Evolutionary conservation across 2,113 vertebrate species (phyloP).

Genomic region (Spermophilus dauricus): DNA sequence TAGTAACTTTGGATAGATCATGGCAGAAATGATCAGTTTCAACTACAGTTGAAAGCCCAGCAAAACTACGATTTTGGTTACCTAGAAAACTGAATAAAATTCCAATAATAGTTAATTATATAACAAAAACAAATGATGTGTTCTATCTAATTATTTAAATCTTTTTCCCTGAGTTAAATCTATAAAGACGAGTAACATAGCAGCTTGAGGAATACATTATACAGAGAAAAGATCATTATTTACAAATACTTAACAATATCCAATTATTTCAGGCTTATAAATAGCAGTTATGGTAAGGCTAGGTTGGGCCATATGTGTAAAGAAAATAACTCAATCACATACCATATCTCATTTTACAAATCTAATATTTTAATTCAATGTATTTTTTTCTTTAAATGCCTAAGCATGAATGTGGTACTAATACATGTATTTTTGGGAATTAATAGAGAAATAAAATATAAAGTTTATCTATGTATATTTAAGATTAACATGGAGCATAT

Average conservation of each 20-base stretch:
- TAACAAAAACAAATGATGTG: background rate
- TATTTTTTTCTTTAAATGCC: background rate
- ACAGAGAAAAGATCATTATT: constrained; percentile 46
- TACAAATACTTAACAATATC: constrained; percentile 48
- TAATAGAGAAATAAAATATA: constrained; percentile 53
- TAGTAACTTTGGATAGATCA: background rate
- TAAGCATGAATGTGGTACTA: background rate
- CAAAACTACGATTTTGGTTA: constrained; percentile 22
- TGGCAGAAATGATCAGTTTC: constrained; percentile 20
- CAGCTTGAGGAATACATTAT: background rate
- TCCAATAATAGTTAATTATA: background rate
- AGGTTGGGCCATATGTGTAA: background rate
- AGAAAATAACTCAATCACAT: background rate
- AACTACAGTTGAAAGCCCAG: background rate
- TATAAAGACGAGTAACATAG: constrained; percentile 33
- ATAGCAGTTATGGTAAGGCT: background rate
- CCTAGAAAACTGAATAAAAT: constrained; percentile 47
- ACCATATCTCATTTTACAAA: constrained; percentile 4
- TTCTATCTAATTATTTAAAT: constrained; percentile 33
- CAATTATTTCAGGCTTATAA: constrained; percentile 23
- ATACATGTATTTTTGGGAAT: constrained; percentile 37
- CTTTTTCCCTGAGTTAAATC: constrained; percentile 32
- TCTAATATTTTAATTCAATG: background rate
- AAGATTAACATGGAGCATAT: background rate
- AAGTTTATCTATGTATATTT: constrained; percentile 33